Conservation (phyloP, 2,888 invertebrate species). For the Amphimallon solstitiale region DNA sequence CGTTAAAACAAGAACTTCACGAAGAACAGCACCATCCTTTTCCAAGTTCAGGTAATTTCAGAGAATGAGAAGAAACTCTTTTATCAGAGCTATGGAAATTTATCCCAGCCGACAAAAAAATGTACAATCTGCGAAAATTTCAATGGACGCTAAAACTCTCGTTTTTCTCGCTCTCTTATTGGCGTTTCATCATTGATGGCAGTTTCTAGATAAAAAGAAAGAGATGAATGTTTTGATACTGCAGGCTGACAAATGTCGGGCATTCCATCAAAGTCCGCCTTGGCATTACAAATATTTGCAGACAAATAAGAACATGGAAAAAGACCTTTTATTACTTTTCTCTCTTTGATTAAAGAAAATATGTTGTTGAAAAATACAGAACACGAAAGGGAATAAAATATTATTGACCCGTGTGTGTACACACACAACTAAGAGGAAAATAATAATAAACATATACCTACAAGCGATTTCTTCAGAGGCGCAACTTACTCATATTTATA, state of each 20-base stretch:
- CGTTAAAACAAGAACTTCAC: not conserved
- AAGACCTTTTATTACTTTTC: constrained; percentile 7
- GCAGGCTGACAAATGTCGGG: constrained; percentile 15
- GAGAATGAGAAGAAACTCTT: constrained; percentile 2
- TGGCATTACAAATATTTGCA: constrained; percentile 24
- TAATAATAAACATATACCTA: not conserved
- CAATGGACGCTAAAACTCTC: constrained; percentile 3
- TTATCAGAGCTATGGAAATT: not conserved
- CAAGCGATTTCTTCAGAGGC: not conserved
- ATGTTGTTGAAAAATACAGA: not conserved
- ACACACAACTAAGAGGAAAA: not conserved
- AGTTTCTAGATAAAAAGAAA: constrained; percentile 6
- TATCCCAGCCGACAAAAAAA: not conserved
- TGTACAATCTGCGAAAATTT: not conserved
- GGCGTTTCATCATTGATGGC: constrained; percentile 6
- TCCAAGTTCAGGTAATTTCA: too few relatives aligned
- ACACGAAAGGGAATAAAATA: not conserved
- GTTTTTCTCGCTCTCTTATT: not conserved
- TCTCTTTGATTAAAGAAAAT: constrained; percentile 17
- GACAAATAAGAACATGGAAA: not conserved
- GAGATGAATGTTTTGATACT: constrained; percentile 21
- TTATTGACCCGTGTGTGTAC: too few relatives aligned
- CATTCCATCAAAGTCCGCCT: constrained; percentile 17
- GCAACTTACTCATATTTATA: too few relatives aligned
- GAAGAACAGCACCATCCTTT: not conserved